Evolutionary conservation across 2,888 invertebrate genomes (phyloP).

Genomic region (Synergus umbraculus): DNA sequence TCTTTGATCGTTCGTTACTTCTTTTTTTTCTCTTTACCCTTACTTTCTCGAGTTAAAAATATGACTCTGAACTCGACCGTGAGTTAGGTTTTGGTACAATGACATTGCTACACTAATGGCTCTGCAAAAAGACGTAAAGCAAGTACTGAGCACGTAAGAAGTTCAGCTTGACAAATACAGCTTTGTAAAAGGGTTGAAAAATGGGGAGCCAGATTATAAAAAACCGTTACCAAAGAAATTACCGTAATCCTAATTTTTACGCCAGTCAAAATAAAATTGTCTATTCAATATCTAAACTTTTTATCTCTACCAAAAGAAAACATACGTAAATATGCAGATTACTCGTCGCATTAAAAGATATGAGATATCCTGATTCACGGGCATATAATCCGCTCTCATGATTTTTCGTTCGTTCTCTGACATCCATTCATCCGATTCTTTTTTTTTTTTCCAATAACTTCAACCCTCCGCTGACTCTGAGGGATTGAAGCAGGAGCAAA

Average conservation of each 20-base stretch:
- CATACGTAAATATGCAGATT: background rate
- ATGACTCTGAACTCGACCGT: conserved; percentile 56
- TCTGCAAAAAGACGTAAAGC: conserved; percentile 4
- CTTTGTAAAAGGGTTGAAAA: background rate
- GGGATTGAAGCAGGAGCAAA: background rate
- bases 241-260: no score
- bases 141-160: conserved; percentile 10
- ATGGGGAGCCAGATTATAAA: background rate
- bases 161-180: background rate
- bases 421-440: background rate
- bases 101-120: conserved; percentile 33
- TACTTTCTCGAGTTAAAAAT: conserved; percentile 65
- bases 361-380: background rate
- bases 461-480: conserved; percentile 11
- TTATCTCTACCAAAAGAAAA: background rate
- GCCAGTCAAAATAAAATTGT: no score
- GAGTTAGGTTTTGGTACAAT: conserved; percentile 48
- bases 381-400: background rate
- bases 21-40: conserved; percentile 49
- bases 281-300: background rate
- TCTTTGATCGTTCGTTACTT: conserved; percentile 56
- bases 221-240: background rate
- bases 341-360: background rate
- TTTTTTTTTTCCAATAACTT: background rate
- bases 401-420: background rate